Evolutionary conservation across 2,888 invertebrate species (phyloP).

Genomic region (Orgyia antiqua): DNA sequence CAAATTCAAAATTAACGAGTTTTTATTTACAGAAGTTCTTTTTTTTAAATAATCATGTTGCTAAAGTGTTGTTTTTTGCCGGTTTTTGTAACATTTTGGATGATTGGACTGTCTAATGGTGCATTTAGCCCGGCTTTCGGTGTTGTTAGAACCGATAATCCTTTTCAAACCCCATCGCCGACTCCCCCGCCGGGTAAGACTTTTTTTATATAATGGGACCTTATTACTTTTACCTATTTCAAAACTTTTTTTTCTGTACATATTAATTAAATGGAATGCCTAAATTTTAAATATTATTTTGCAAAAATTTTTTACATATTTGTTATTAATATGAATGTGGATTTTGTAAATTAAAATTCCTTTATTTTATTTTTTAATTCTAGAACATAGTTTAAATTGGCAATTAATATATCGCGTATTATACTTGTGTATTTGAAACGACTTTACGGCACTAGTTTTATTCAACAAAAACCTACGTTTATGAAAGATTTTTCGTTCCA

Average conservation of each 20-base stretch:
- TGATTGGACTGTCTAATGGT: constrained; percentile 28
- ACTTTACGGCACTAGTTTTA: no score
- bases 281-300: no score
- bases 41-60: constrained; percentile 14
- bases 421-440: no score
- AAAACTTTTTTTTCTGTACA: constrained; percentile 3
- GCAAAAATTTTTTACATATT: no score
- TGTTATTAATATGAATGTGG: no score
- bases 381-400: no score
- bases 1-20: constrained; percentile 11
- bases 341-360: no score
- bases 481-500: no score
- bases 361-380: no score
- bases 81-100: constrained; percentile 14
- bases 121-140: constrained; percentile 44
- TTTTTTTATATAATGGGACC: constrained; percentile 30
- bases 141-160: constrained; percentile 35
- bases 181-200: constrained; percentile 45
- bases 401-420: no score
- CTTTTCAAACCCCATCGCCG: constrained; percentile 28
- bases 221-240: not conserved
- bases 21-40: constrained; percentile 10
- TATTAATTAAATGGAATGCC: constrained; percentile 1
- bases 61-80: constrained; percentile 8
- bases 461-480: no score